Base-by-base conservation (phyloP, 92 coral and sea anemone species). In the Parazoanthus atlanticus region DNA sequence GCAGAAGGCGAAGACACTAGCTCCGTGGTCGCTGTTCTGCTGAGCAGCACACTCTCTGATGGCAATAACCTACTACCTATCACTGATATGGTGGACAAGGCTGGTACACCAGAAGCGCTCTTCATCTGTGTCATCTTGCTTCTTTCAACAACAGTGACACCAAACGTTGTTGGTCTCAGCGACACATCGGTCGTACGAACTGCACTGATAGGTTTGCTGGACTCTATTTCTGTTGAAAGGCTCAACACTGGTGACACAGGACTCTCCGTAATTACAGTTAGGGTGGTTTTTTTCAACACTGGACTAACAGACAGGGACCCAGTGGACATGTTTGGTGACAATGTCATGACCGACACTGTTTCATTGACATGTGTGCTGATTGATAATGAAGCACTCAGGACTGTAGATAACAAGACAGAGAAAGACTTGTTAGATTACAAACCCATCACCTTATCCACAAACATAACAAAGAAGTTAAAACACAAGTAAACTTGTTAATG, bases 311-410 rank as follows among this genome's bases (percentile, higher is more conserved):
- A 67, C 23, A 43, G 61, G 56, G 78, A 67, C 19, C 25, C 64
- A 25, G 30, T 41, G 32, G 78, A 69, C 28, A 74, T 28, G 32
- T 30, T 70, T 54, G 25, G 28, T 43, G 79, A 70, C 38, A 43
- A 13, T 36, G 41, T 72, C 58, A 30, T 34, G 36, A 79, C 26
- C 33, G 77, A 41, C 77, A n/a, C 38, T 67, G 41, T 40, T 83
- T 43, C 58, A 70, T 26, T 70, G 61, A 32, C 32, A 74, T 70
- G 66, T 28, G 78, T 40, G 54, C 66, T 84, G 87, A 43, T 84
- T 84, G 87, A 84, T 33, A 84, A 30, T 70, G 87, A 69, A 84
- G 87, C 58, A 70, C 79, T 84, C 78, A 84, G 87, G 34, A 84
- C 87, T 84, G 78, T 32, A 84, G 66, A 70, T 64, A 70, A 71